phyloP scores from a whole-genome alignment of 2,888 invertebrate species.

The Celastrina argiolus region DNA sequence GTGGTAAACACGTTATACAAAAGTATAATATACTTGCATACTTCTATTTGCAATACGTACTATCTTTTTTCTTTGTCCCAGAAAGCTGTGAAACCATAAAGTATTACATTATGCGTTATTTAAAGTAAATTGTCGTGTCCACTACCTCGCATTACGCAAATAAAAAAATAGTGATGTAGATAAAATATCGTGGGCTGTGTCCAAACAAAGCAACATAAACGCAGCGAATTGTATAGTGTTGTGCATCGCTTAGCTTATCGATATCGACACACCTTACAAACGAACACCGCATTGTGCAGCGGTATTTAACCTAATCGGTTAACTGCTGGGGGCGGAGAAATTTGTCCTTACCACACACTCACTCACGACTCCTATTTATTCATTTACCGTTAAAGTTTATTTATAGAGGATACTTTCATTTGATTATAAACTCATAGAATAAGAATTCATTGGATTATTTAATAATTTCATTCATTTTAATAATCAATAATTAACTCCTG shows the following conservation, averaged over 20 bases:
- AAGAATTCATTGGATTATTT: no score
- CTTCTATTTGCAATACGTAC: neutral
- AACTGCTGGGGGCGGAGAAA: constrained; percentile 21
- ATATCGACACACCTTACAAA: constrained; percentile 1
- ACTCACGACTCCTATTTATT: constrained; percentile 1
- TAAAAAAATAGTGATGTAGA: neutral
- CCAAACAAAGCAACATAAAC: neutral
- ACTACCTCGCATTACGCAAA: neutral
- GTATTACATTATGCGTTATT: neutral
- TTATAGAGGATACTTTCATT: neutral
- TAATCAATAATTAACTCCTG: no score
- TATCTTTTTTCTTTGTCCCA: neutral
- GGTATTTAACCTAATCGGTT: constrained; percentile 24
- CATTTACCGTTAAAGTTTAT: neutral
- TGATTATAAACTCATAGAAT: no score
- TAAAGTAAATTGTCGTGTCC: neutral
- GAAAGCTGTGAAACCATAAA: neutral
- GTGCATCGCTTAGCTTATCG: constrained; percentile 1
- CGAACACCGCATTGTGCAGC: constrained; percentile 8
- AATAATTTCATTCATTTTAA: no score
- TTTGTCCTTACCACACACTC: constrained; percentile 18
- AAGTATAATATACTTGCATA: neutral
- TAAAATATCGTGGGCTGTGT: neutral
- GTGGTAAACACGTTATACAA: neutral
- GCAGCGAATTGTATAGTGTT: neutral